These are phyloP conservation scores for Podarcis lilfordi DNA, from an alignment of 2,797 vertebrate species.

Conservation along the genomic window DNA sequence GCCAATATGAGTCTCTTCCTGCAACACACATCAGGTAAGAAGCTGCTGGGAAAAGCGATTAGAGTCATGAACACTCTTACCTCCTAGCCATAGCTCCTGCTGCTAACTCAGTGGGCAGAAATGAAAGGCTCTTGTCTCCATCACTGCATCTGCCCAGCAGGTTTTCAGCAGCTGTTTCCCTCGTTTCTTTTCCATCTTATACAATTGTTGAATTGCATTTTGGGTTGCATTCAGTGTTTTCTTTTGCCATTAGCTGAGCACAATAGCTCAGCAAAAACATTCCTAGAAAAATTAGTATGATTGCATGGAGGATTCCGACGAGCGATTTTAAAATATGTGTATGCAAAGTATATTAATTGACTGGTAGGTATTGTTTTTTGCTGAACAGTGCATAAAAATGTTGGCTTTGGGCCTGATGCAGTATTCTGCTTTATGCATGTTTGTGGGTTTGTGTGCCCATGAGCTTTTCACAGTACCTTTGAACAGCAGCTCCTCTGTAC, in stretches of 20 bases:
- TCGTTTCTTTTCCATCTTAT: slow-evolving; percentile 2
- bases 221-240: neutral
- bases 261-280: neutral
- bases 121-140: neutral
- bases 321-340: too few species aligned
- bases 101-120: neutral
- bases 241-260: neutral
- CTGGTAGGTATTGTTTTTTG: neutral
- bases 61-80: neutral
- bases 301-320: too few species aligned
- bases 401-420: neutral
- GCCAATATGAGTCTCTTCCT: slow-evolving; percentile 94
- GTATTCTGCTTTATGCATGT: neutral
- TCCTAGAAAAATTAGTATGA: neutral
- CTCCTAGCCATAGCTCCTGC: slow-evolving; percentile 3
- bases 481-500: neutral
- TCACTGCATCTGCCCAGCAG: neutral
- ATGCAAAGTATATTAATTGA: too few species aligned
- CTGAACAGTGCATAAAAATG: neutral
- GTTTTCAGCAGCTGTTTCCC: neutral
- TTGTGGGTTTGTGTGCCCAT: neutral
- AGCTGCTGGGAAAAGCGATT: neutral
- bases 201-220: neutral
- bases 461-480: neutral
- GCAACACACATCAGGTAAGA: slow-evolving; percentile 96